Evolutionary conservation across 2,797 vertebrate genomes (phyloP), one percentile per base, ranked within the genome.

Genomic region (Acropternis orthonyx): DNA sequence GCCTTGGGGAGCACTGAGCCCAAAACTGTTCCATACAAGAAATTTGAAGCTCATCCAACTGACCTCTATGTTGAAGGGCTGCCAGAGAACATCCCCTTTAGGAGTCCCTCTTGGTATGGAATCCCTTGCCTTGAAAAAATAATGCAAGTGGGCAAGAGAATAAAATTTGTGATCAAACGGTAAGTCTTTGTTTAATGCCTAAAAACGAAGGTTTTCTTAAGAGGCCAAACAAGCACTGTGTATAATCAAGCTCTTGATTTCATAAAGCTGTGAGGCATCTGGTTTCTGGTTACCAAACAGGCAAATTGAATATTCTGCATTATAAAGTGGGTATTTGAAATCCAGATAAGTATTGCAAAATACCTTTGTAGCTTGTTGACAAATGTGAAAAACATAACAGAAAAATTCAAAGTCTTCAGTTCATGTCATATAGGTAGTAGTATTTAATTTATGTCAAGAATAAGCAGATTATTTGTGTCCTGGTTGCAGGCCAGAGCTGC

Each of bases 131-230:
- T 98, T 44, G 98, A 98, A 86, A 97, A 98, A 84, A 98, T 98
- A 54, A 97, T 98, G 88, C 95, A 98, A 97, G 94, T 61, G 52
- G 88, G 97, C 87, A 95, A 96, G 91, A 96, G 89, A 52, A 98
- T 98, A 95, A 98, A 98, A 73, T 98, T 98, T 95, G 95, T 98
- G 16, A 98, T 98, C 77, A 98, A 98, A 97, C 98, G 95, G 98
- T 98, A 96, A 92, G 97, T 71, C 36, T 59, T 46, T 34, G 27
- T n/a, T 71, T 79, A 72, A 44, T 51, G 8, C 18, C 44, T 67
- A 36, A 76, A 71, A 4, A 10, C 34, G 7, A 13, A 48, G 26
- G 5, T 8, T 19, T 79, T 82, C 74, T 62, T 14, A 62, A 67
- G 26, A 79, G 18, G 46, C 51, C 43, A 74, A 52, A 27, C 39